These are phyloP conservation scores for Paratrypauchen microcephalus DNA, from an alignment of 2,797 vertebrate genomes.

Conservation along the genomic window DNA sequence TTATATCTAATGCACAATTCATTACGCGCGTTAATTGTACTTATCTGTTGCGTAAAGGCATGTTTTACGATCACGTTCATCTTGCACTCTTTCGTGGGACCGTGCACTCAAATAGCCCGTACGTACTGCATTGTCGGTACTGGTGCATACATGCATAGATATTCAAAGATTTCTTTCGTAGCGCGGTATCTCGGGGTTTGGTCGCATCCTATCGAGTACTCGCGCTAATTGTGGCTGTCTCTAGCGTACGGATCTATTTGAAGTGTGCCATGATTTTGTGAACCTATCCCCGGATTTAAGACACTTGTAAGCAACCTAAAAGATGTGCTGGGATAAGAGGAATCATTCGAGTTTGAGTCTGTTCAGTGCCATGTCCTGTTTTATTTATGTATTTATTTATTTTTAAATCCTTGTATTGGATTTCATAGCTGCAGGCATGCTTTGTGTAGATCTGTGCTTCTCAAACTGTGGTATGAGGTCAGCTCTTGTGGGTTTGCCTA, in stretches of 20 bases:
- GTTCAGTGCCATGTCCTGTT: no score
- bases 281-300: neutral
- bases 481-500: no score
- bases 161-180: neutral
- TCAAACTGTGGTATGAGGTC: no score
- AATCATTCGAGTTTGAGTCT: no score
- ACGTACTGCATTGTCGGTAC: neutral
- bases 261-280: neutral
- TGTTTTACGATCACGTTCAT: neutral
- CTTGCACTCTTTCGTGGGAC: neutral
- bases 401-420: no score
- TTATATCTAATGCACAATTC: no score
- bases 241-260: constrained; percentile 1
- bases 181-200: neutral
- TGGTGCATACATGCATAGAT: neutral
- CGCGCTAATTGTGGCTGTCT: constrained; percentile 7
- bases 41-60: neutral
- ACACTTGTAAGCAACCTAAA: neutral
- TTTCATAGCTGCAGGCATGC: no score
- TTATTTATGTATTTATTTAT: no score
- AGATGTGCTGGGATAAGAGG: neutral
- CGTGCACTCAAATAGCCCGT: neutral
- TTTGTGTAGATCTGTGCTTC: no score
- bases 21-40: neutral
- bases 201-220: neutral